These are phyloP conservation scores for Parasteatoda tepidariorum DNA, from an alignment of 1,140 invertebrate genomes.

Conservation along the genomic window DNA sequence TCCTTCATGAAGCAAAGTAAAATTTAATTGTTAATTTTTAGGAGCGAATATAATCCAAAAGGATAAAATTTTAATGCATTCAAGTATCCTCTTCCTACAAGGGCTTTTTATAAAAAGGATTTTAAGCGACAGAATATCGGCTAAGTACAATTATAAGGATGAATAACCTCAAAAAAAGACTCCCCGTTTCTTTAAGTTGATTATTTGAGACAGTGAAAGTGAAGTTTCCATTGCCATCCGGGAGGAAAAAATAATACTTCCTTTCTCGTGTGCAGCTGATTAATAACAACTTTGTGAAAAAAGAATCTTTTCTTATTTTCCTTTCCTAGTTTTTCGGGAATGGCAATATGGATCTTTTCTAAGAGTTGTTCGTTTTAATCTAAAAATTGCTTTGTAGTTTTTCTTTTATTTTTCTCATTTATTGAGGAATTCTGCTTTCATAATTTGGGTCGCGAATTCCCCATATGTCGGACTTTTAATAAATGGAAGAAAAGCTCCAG, in stretches of 20 bases:
- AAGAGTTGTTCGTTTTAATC: constrained; percentile 22
- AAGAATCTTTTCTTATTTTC: background rate
- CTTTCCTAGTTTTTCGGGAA: constrained; percentile 14
- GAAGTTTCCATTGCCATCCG: background rate
- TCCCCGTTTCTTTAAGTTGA: background rate
- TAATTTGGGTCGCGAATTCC: constrained; percentile 28
- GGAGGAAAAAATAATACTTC: background rate
- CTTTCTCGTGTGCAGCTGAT: background rate
- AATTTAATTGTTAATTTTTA: too few relatives aligned
- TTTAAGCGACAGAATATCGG: background rate
- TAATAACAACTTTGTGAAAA: background rate
- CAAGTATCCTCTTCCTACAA: too few relatives aligned
- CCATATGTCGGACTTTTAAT: constrained; percentile 17
- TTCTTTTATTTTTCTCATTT: background rate
- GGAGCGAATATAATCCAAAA: too few relatives aligned
- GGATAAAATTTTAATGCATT: too few relatives aligned
- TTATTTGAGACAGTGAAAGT: background rate
- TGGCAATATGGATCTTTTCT: constrained; percentile 13
- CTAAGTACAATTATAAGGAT: background rate
- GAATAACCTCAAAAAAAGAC: background rate
- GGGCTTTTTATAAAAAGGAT: too few relatives aligned
- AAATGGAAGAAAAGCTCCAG: constrained; percentile 2
- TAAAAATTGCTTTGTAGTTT: constrained; percentile 16
- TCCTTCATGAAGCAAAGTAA: too few relatives aligned
- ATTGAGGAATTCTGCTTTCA: constrained; percentile 26